Base-by-base conservation (phyloP, 1,140 invertebrate species). In the Eumaeus atala region DNA sequence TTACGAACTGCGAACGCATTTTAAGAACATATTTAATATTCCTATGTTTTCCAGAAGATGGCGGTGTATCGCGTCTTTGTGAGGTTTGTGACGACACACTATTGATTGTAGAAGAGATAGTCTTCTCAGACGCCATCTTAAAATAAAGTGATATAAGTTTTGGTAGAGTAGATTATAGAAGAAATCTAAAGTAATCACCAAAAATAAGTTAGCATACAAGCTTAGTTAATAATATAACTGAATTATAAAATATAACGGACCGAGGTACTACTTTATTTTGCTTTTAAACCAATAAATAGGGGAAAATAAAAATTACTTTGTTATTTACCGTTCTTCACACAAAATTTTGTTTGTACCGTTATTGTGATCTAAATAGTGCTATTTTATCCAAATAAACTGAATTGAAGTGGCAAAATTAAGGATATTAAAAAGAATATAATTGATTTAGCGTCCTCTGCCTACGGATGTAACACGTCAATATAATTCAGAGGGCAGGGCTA, bases 51-150 rank as follows among this genome's bases (percentile, higher is more conserved):
- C 63, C 72, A 57, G 52, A 55, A 84, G 81, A 74, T 66, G 62
- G 69, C 76, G 71, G 67, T 74, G 57, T 66, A 59, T 70, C 65
- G 77, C 80, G 76, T 80, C 82, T 86, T 84, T 88, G 86, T 88
- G 86, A 88, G 82, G 83, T 86, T 84, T 88, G 86, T 88, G 86
- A 88, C 84, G 84, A 87, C 86, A 88, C 78, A 57, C 65, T 86
- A 88, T 88, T 86, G 84, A 87, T 88, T 85, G 74, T 74, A 59
- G 71, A 82, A 74, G 75, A 81, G 75, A 84, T 79, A 74, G 86
- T 87, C 86, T 86, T 85, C 81, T 77, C 69, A 87, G 84, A 88
- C 86, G 86, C 86, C 86, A 88, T 88, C 79, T 87, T 87, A 84
- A 82, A 84, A 84, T 79, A 87, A 84, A 87, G 81, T 84, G 81